Conservation (phyloP, 2,888 invertebrate genomes). For the Schizaphis graminum region DNA sequence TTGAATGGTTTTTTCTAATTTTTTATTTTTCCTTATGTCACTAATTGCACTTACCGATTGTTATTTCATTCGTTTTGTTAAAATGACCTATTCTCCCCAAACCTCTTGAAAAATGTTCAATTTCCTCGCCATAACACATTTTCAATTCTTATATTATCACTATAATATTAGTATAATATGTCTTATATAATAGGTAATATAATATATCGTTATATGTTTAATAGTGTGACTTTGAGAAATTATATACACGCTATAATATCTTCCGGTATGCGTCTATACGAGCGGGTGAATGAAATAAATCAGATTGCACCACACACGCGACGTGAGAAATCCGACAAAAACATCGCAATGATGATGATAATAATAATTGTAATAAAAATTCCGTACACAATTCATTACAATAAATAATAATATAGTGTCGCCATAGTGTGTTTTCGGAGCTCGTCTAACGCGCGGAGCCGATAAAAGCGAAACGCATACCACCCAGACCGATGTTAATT, state of each 20-base stretch:
- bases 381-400: neutral
- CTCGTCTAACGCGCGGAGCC: neutral
- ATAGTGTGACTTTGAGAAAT: neutral
- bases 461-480: neutral
- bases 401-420: neutral
- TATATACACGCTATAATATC: neutral
- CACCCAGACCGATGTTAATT: constrained; percentile 1
- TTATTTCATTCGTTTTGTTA: neutral
- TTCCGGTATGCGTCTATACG: neutral
- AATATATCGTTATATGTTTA: neutral
- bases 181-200: too few relatives aligned
- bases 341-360: neutral
- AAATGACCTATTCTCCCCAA: neutral
- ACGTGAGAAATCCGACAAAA: constrained; percentile 15
- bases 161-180: neutral
- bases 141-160: neutral
- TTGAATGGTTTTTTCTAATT: neutral
- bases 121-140: neutral
- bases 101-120: neutral
- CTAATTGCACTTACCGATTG: neutral
- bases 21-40: neutral
- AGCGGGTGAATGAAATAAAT: neutral
- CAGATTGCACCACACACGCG: neutral
- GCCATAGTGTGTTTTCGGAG: neutral
- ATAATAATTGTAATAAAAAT: neutral